phyloP scores from a whole-genome alignment of 2,797 vertebrate species.

The Triplophysa bombifrons region DNA sequence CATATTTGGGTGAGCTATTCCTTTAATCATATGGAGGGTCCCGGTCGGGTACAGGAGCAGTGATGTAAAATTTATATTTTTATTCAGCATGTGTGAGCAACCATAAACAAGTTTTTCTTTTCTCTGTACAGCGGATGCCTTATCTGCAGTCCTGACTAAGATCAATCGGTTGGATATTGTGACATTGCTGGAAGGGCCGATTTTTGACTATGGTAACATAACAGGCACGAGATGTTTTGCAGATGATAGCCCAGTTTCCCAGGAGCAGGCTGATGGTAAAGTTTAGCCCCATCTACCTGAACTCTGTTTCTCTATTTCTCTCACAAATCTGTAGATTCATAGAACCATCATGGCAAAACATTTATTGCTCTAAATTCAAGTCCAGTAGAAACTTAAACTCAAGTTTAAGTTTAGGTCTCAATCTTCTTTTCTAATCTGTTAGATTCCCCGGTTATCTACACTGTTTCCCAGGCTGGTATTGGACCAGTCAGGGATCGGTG shows the following conservation, averaged over 20 bases:
- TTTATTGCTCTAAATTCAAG: slow-evolving; percentile 52
- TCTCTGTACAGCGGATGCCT: slow-evolving; percentile 91
- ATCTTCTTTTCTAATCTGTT: slow-evolving; percentile 27
- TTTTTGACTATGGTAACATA: slow-evolving; percentile 99
- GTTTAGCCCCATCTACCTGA: slow-evolving; percentile 84
- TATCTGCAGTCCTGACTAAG: slow-evolving; percentile 97
- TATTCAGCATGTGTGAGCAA: background rate
- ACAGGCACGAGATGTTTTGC: slow-evolving; percentile 99
- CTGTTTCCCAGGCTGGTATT: slow-evolving; percentile 52
- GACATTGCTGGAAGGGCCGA: slow-evolving; percentile 99
- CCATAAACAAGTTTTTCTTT: slow-evolving; percentile 5
- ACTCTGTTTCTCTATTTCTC: slow-evolving; percentile 75
- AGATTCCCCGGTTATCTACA: slow-evolving; percentile 41
- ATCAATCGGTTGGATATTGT: slow-evolving; percentile 99
- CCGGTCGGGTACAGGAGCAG: background rate
- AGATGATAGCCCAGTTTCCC: slow-evolving; percentile 97
- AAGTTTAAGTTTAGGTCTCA: slow-evolving; percentile 50
- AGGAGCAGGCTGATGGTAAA: slow-evolving; percentile 98
- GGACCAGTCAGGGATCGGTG: slow-evolving; percentile 48
- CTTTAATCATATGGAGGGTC: background rate
- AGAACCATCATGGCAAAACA: slow-evolving; percentile 61
- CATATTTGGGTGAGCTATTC: no score
- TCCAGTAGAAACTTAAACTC: slow-evolving; percentile 41
- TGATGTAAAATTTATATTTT: background rate
- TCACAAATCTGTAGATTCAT: slow-evolving; percentile 67